Percentiles rank a stretch among this genome's conserved stretches.
phyloP scores from a whole-genome alignment of 2,113 vertebrate species.

The Mobula hypostoma region DNA sequence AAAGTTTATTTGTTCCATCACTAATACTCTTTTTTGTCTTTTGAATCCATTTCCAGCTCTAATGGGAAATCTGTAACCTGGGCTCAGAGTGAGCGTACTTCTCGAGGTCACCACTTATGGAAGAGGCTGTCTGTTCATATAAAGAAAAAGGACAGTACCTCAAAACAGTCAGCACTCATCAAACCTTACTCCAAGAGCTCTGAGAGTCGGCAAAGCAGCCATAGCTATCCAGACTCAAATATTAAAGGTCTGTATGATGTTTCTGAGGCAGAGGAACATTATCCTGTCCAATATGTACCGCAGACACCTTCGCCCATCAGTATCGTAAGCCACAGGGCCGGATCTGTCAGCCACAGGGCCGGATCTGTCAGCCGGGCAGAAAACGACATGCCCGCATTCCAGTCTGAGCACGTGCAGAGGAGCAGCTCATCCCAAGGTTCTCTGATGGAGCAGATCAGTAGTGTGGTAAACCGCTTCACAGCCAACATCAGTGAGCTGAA shows the following conservation, averaged over 20 bases:
- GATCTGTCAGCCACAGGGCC: slow-evolving; percentile 71
- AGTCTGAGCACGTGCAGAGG: slow-evolving; percentile 64
- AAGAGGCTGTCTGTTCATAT: slow-evolving; percentile 90
- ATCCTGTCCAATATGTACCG: slow-evolving; percentile 63
- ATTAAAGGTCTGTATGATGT: slow-evolving; percentile 78
- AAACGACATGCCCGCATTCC: slow-evolving; percentile 62
- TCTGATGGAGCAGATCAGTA: slow-evolving; percentile 97
- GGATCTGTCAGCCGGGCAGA: slow-evolving; percentile 66
- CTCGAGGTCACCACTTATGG: slow-evolving; percentile 88
- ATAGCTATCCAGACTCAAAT: slow-evolving; percentile 60
- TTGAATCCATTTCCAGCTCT: slow-evolving; percentile 62
- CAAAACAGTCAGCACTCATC: slow-evolving; percentile 91
- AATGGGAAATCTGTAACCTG: slow-evolving; percentile 95
- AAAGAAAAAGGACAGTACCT: slow-evolving; percentile 83
- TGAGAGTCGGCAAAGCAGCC: slow-evolving; percentile 63
- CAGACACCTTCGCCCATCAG: slow-evolving; percentile 87
- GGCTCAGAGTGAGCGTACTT: slow-evolving; percentile 83
- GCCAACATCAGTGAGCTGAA: slow-evolving; percentile 95
- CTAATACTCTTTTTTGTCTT: slow-evolving; percentile 40
- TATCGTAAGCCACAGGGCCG: slow-evolving; percentile 75
- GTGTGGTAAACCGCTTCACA: slow-evolving; percentile 92
- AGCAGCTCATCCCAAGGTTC: slow-evolving; percentile 72
- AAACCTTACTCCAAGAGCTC: slow-evolving; percentile 89
- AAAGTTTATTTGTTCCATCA: not conserved
- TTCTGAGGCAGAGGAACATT: slow-evolving; percentile 73